phyloP scores from a whole-genome alignment of 2,113 vertebrate genomes.

The Orcinus orca region DNA sequence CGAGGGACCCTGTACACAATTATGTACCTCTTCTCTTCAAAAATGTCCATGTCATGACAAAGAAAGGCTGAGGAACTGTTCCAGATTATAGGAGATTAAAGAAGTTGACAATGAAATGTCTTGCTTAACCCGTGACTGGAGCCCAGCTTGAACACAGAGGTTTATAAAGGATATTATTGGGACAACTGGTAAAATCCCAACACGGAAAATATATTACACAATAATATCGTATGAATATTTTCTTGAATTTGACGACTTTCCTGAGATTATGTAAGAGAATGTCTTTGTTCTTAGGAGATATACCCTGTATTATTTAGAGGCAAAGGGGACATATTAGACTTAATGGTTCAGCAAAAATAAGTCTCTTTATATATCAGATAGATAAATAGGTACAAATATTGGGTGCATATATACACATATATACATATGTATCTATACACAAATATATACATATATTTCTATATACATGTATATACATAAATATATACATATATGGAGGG shows the following conservation, averaged over 20 bases:
- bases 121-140: neutral
- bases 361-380: neutral
- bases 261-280: neutral
- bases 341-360: neutral
- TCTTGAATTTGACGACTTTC: neutral
- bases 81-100: neutral
- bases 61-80: neutral
- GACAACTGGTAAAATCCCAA: neutral
- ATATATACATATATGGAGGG: neutral
- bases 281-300: neutral
- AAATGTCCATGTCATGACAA: neutral
- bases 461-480: rapidly evolving
- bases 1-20: neutral
- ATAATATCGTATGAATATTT: neutral
- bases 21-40: neutral
- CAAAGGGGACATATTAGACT: neutral
- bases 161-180: neutral
- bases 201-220: neutral
- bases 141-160: neutral
- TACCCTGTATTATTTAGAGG: neutral
- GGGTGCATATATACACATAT: neutral
- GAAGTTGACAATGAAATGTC: neutral
- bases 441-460: neutral
- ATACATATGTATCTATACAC: neutral
- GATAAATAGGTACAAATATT: neutral